These are phyloP conservation scores for Macaria notata DNA, from an alignment of 2,888 invertebrate species.

Conservation along the genomic window DNA sequence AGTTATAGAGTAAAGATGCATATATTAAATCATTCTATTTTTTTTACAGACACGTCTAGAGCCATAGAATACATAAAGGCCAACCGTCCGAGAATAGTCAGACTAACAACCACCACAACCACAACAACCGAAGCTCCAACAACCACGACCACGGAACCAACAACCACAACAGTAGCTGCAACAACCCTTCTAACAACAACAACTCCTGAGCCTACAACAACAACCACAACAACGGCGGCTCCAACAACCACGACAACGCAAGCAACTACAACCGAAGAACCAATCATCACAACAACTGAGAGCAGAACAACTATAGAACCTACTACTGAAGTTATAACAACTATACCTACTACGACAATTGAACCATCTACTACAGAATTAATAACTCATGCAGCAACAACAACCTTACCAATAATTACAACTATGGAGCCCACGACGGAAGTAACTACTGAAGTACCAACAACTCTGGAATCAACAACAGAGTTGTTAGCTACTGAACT, in stretches of 20 bases:
- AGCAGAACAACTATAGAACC: conserved; percentile 14
- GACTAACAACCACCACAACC: conserved; percentile 27
- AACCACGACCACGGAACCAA: conserved; percentile 14
- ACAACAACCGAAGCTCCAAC: conserved; percentile 6
- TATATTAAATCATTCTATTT: too few species aligned
- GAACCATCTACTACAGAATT: conserved; percentile 6
- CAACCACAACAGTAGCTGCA: conserved; percentile 8
- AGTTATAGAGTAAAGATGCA: too few species aligned
- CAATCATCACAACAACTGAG: conserved; percentile 15
- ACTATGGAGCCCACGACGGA: conserved; percentile 5
- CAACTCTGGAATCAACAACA: conserved; percentile 4
- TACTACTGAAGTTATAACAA: conserved; percentile 16
- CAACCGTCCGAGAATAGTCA: conserved; percentile 34
- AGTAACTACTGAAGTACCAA: not conserved
- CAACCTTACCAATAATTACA: conserved; percentile 11
- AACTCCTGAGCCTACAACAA: conserved; percentile 13
- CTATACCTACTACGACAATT: conserved; percentile 5
- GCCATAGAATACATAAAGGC: conserved; percentile 50
- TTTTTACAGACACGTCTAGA: conserved; percentile 52
- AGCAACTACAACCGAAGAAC: conserved; percentile 14
- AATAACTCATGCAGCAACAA: conserved; percentile 12
- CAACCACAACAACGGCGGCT: conserved; percentile 13
- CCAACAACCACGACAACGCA: conserved; percentile 18
- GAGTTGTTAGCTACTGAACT: not conserved
- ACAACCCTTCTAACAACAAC: conserved; percentile 17